phyloP scores from a whole-genome alignment of 2,113 vertebrate species.

The Pachycephala philippinensis region DNA sequence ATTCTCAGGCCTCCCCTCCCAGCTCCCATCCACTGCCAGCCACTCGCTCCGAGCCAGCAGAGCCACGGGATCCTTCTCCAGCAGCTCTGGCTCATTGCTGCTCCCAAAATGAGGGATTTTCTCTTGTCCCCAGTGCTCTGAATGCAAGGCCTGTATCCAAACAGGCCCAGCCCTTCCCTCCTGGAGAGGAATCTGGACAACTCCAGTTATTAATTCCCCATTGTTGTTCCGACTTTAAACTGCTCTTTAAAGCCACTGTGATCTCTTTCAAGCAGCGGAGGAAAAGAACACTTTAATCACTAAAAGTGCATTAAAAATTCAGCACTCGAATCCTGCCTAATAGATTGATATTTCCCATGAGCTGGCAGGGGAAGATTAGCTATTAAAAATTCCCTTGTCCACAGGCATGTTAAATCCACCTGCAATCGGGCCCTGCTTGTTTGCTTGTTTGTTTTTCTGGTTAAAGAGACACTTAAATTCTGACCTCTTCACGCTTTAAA shows the following conservation, averaged over 20 bases:
- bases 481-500: neutral
- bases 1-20: neutral
- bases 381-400: slow-evolving; percentile 61
- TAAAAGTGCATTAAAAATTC: slow-evolving; percentile 61
- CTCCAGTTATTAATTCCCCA: slow-evolving; percentile 27
- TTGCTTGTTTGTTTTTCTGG: neutral
- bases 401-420: slow-evolving; percentile 32
- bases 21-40: neutral
- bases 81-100: neutral
- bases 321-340: slow-evolving; percentile 52
- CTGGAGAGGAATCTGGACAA: neutral
- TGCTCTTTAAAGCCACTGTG: slow-evolving; percentile 37
- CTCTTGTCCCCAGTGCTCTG: neutral
- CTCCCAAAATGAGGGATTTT: neutral
- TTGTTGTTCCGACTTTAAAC: slow-evolving; percentile 34
- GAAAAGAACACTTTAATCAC: slow-evolving; percentile 45
- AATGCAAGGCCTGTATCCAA: neutral
- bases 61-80: neutral
- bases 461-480: neutral
- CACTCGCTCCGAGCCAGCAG: neutral
- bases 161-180: neutral
- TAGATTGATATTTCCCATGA: slow-evolving; percentile 59
- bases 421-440: slow-evolving; percentile 6
- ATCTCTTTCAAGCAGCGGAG: slow-evolving; percentile 34
- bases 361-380: slow-evolving; percentile 42